Evolutionary conservation across 2,797 vertebrate genomes (phyloP), one percentile per base, ranked within the genome.

Genomic region (Melanotaenia maccullochi): DNA sequence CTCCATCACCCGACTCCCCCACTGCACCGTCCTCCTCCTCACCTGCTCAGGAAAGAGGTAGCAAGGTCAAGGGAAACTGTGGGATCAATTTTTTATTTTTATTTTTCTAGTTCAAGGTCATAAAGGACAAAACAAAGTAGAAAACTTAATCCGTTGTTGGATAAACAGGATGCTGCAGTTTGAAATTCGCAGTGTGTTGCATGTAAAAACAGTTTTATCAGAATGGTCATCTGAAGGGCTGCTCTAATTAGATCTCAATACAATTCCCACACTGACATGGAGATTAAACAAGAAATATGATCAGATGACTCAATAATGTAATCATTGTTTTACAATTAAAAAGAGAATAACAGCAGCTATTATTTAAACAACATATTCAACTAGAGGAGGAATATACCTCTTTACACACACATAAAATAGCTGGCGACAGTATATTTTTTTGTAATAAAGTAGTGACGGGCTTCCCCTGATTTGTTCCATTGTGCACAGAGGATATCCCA

Each of bases 401-500:
- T 18, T 16, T 44, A 73, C 65, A 66, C 55, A n/a, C 54, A 38
- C 22, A 56, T 0, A 0, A 79, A 83, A 79, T 33, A 74, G 78
- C 40, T 33, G 65, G 38, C 55, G 6, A 16, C 32, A 25, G 32
- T 59, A 44, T 71, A 36, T 69, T 35, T 66, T 47, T 47, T 51
- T 49, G 36, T 44, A 67, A 59, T 62, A 63, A 51, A 58, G 58
- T 55, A 7, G 49, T 47, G 60, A 69, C 36, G 55, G 52, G 85
- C 65, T 87, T 90, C 82, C 85, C 73, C 86, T 76, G 40, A 61
- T 86, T 82, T 89, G 80, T 82, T 83, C 84, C 79, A 92, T 89
- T 91, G 87, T 87, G 80, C 76, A 72, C 65, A 68, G 78, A 93
- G 88, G 88, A 92, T 92, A 87, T 92, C 87, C 83, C 65, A 66